Evolutionary conservation across 2,113 vertebrate species (phyloP).

Genomic region (Bubo scandiacus): DNA sequence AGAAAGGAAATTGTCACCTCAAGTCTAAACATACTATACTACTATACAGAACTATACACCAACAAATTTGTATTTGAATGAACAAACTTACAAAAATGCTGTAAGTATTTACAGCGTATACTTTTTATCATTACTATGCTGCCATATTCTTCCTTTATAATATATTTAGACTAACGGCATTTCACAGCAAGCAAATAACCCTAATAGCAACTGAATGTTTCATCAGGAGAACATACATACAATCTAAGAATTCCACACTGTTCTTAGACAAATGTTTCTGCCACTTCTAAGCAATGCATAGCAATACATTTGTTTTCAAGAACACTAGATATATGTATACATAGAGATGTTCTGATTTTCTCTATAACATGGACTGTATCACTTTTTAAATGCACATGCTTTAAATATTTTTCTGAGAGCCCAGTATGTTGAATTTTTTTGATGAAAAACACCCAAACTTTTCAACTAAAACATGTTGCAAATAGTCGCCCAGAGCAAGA

Average conservation of each 20-base stretch:
- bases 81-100: neutral
- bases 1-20: neutral
- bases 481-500: neutral
- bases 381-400: neutral
- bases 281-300: neutral
- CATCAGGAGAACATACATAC: neutral
- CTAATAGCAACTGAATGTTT: neutral
- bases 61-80: neutral
- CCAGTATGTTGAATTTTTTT: neutral
- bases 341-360: neutral
- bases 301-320: neutral
- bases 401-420: neutral
- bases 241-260: neutral
- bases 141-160: neutral
- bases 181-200: neutral
- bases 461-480: neutral
- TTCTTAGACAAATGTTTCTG: neutral
- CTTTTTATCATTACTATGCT: neutral
- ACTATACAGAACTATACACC: neutral
- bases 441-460: neutral
- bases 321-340: neutral
- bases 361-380: neutral
- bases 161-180: neutral
- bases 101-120: neutral
- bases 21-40: neutral